A percentile compares a stretch with the other conserved stretches of the same genome.
These are phyloP conservation scores for Eucidaris tribuloides DNA, from an alignment of 35 echinoderm and acorn worm genomes.

Conservation along the genomic window DNA sequence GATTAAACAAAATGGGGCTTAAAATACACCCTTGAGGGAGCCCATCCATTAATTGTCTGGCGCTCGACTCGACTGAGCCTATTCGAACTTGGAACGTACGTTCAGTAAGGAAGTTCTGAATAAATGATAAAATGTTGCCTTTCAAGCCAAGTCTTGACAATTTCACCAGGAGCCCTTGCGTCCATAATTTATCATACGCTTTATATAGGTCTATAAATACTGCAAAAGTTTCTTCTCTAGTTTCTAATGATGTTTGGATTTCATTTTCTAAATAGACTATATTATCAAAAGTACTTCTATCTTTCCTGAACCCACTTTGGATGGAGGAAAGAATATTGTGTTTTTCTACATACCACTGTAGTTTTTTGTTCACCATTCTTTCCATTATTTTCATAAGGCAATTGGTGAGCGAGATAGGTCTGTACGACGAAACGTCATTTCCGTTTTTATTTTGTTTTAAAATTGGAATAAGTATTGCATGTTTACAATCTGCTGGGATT, in stretches of 20 bases:
- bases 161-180: neutral
- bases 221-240: neutral
- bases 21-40: neutral
- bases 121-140: neutral
- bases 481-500: neutral
- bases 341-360: no score
- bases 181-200: neutral
- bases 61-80: neutral
- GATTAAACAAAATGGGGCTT: neutral
- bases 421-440: no score
- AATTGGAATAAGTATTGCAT: neutral
- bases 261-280: neutral
- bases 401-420: no score
- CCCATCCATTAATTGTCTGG: neutral
- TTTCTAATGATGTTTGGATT: neutral
- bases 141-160: neutral
- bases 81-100: neutral
- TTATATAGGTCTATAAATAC: neutral
- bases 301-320: no score
- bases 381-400: no score
- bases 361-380: neutral
- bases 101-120: neutral
- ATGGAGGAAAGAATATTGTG: no score
- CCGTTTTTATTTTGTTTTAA: neutral
- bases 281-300: neutral